These are phyloP conservation scores for Nasalis larvatus DNA, from an alignment of 2,113 vertebrate species.

Conservation along the genomic window DNA sequence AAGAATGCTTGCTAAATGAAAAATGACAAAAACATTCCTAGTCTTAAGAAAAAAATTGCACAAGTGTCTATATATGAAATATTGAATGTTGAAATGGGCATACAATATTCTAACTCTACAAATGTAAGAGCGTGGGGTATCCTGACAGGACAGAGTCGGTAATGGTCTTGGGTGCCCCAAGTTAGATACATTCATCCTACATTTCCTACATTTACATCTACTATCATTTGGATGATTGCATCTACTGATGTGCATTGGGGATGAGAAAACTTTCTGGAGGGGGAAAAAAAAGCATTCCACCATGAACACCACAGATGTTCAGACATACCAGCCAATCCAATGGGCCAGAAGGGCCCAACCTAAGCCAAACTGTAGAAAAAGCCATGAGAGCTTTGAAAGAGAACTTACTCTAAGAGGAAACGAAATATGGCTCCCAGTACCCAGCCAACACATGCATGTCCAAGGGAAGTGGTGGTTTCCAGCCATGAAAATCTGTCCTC, in stretches of 20 bases:
- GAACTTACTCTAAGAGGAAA: background rate
- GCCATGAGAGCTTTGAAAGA: background rate
- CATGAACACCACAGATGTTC: background rate
- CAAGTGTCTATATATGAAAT: background rate
- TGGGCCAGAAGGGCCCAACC: background rate
- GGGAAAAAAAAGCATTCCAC: background rate
- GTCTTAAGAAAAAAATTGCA: background rate
- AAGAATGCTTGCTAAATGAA: background rate
- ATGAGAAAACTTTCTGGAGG: background rate
- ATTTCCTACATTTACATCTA: no score
- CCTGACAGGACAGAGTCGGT: background rate
- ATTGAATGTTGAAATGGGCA: background rate
- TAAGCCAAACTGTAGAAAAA: background rate
- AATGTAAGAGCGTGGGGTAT: background rate
- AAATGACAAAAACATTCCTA: background rate
- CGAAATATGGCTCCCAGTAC: background rate
- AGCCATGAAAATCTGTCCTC: background rate
- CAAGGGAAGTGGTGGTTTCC: background rate
- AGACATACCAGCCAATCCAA: background rate
- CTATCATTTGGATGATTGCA: background rate
- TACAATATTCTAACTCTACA: background rate
- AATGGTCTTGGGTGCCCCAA: no score
- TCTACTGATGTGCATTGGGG: background rate
- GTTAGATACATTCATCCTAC: background rate
- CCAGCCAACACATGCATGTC: background rate